phyloP scores from a whole-genome alignment of 2,113 vertebrate genomes.

The Bos javanicus region DNA sequence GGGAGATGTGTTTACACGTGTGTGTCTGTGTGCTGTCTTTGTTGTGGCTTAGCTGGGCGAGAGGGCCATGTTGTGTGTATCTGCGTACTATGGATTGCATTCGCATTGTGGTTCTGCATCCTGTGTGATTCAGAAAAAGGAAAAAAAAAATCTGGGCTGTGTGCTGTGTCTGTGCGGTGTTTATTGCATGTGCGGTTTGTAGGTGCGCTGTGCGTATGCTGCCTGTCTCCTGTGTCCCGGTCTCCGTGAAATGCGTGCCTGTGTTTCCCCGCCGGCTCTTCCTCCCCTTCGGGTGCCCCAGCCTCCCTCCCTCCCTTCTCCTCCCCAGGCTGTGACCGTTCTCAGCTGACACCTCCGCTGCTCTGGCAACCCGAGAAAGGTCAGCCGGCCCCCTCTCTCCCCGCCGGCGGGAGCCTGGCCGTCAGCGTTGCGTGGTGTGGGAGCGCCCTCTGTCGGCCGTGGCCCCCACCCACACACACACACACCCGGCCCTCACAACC shows the following conservation, averaged over 20 bases:
- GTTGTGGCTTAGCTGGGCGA: not conserved
- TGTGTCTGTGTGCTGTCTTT: not conserved
- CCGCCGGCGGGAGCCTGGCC: not conserved
- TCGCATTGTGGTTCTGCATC: not conserved
- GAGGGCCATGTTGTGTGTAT: not conserved
- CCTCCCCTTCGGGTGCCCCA: constrained; percentile 85
- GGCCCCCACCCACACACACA: rapidly evolving
- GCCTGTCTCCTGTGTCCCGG: not conserved
- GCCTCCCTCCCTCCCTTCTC: constrained; percentile 76
- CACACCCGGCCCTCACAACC: rapidly evolving
- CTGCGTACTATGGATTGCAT: not conserved
- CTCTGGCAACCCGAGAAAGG: constrained; percentile 87
- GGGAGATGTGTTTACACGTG: not conserved
- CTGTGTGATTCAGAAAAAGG: not conserved
- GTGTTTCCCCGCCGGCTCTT: constrained; percentile 61
- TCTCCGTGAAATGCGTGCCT: constrained; percentile 26
- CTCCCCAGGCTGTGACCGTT: constrained; percentile 81
- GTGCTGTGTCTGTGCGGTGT: not conserved
- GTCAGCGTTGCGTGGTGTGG: constrained; percentile 56
- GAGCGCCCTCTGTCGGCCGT: constrained; percentile 84
- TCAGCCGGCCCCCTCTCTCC: constrained; percentile 81
- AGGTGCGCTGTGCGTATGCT: not conserved
- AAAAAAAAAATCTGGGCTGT: not conserved
- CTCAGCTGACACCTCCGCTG: constrained; percentile 85
- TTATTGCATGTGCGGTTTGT: not conserved